Base-by-base conservation (phyloP, 23 tunicate species). In the Trididemnum clinides region DNA sequence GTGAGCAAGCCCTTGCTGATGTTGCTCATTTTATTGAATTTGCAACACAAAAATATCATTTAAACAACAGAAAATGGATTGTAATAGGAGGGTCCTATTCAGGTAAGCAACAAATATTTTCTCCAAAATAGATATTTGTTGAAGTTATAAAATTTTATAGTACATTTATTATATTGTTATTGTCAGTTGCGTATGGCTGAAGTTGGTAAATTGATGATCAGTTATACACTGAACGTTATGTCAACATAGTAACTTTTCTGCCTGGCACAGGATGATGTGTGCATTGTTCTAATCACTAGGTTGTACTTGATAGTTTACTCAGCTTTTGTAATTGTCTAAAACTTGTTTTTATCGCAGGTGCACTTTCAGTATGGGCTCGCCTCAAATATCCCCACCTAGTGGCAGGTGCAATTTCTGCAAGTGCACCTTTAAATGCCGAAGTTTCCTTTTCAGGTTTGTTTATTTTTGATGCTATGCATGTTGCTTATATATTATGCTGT, bases 1-100 rank as follows among this genome's bases (percentile, higher is more conserved):
- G 97, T 66, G 97, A 92, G 54, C 97, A 92, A 83, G 97, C 97
- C 0, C 71, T 92, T 19, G 91, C 88, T n/a, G 97, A 92, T 57
- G 33, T 92, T 19, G 86, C 89, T 1, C 83, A 83, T 20, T 92
- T 92, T 62, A 92, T 92, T 58, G 49, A 22, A 10, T 57, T 71
- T 34, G 78, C 57, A 74, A 92, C 86, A 34, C 70, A 49, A 29
- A 57, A 76, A 28, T 28, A 76, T 30, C 22, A 65, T n/a, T 30
- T 92, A 12, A 44, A 70, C n/a, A 49, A 34, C 2, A 81, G 91
- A 57, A 87, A 83, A 20, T 92, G 97, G 97, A 87, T 92, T 33
- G 90, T 90, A 27, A 82, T 92, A 66, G 97, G 97, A 1, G 97
- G 97, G 2, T 92, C 97, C 12, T 92, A 92, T 83, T 85, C 97